Percentiles rank a stretch among this genome's conserved stretches.
Conservation (phyloP, 2,797 vertebrate genomes). For the Manis pentadactyla region DNA sequence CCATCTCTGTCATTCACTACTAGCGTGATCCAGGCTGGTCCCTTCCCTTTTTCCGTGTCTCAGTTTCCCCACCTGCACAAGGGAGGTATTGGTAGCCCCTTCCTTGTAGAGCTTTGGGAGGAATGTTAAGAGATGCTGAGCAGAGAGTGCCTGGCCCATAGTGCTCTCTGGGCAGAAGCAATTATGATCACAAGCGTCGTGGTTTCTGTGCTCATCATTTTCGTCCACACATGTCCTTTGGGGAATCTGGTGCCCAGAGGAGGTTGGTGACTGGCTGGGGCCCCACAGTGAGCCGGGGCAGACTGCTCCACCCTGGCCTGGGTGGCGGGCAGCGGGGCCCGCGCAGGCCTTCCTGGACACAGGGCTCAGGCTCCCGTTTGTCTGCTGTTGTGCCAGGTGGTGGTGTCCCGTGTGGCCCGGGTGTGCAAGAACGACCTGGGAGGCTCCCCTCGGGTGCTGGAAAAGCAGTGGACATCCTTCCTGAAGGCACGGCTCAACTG, state of each 20-base stretch:
- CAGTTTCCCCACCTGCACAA: not conserved
- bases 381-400: constrained; percentile 86
- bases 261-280: accelerated
- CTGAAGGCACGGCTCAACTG: constrained; percentile 97
- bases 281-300: not conserved
- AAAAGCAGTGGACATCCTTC: constrained; percentile 99
- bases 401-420: constrained; percentile 95
- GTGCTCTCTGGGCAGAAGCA: too few relatives aligned
- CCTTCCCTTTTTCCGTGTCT: not conserved
- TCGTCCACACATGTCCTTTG: accelerated
- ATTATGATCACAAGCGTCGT: accelerated
- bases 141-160: not conserved
- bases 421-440: constrained; percentile 96
- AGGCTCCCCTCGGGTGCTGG: constrained; percentile 95
- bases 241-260: not conserved
- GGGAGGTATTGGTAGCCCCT: not conserved
- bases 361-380: not conserved
- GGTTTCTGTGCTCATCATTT: accelerated
- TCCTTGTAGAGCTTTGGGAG: not conserved
- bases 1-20: not conserved
- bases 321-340: accelerated
- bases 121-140: not conserved
- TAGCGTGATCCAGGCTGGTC: not conserved
- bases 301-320: not conserved
- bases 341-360: accelerated